Base-by-base conservation (phyloP, 2,113 vertebrate genomes). In the Cheilinus undulatus region DNA sequence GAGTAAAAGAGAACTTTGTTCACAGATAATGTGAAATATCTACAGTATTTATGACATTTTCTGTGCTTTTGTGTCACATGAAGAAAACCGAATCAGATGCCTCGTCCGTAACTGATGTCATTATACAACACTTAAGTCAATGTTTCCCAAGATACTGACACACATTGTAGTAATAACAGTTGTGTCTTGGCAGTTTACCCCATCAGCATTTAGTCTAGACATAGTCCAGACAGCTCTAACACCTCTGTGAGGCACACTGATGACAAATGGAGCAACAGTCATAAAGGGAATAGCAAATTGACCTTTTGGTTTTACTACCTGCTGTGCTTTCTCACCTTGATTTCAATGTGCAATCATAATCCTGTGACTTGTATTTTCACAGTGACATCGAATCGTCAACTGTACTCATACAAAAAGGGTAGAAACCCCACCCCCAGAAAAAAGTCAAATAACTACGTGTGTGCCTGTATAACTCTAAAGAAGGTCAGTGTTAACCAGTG, bases 201-300 rank as follows among this genome's bases (percentile, higher is more conserved):
- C 61, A 52, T 26, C 51, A 69, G 42, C 22, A 60, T 30, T 26
- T 52, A 56, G 78, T 79, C 75, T 43, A 46, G 72, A 83, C 75
- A 62, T 54, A 14, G 60, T 79, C 30, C 59, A 73, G 50, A 56
- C 63, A 49, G 65, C 42, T 76, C 24, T 73, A 14, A 67, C 73
- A 78, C 73, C 69, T 75, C 8, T 3, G 66, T 80, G 73, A 63
- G 34, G 28, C 6, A 40, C 52, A 43, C 73, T 60, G 12, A 62
- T 60, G 51, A 42, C 24, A 73, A 15, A 45, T 54, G 64, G 40
- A 58, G 45, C 22, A 14, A 17, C 58, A 46, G 48, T 50, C 34
- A 7, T 76, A 71, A 80, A 68, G 3, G 24, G 6, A 36, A 62
- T 9, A 38, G 34, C 22, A 67, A 52, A 73, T 74, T 30, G 56